phyloP scores from a whole-genome alignment of 1,140 invertebrate species.

The Polyergus mexicanus region DNA sequence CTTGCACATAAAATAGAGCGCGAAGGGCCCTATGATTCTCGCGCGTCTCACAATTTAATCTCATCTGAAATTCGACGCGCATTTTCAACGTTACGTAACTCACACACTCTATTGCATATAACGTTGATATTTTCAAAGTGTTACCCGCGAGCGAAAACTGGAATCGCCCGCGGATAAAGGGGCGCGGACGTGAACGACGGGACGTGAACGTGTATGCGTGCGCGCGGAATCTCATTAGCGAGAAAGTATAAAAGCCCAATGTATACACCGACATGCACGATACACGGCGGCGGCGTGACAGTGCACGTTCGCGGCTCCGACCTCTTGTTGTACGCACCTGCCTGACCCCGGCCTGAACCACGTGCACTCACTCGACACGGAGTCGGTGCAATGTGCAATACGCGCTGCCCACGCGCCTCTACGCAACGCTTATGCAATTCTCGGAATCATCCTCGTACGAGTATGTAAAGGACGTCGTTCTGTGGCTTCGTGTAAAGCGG shows the following conservation, averaged over 20 bases:
- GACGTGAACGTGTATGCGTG: constrained; percentile 53
- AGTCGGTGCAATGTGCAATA: constrained; percentile 55
- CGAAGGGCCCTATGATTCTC: neutral
- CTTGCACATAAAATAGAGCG: constrained; percentile 8
- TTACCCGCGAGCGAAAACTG: constrained; percentile 29
- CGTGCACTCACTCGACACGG: constrained; percentile 40
- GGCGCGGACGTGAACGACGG: constrained; percentile 24
- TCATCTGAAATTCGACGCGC: neutral
- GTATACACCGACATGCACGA: constrained; percentile 67
- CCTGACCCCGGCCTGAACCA: constrained; percentile 79
- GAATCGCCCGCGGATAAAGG: constrained; percentile 24
- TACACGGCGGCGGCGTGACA: constrained; percentile 75
- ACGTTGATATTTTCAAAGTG: neutral
- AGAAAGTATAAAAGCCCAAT: constrained; percentile 70
- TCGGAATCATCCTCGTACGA: constrained; percentile 62
- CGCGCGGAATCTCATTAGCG: constrained; percentile 74
- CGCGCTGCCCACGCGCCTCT: constrained; percentile 77
- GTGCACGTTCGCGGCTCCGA: constrained; percentile 76
- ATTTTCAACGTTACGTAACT: constrained; percentile 28
- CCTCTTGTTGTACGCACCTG: constrained; percentile 80
- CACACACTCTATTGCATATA: neutral
- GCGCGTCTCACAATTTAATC: constrained; percentile 6
- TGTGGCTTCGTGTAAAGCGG: neutral
- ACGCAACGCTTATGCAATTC: constrained; percentile 76
- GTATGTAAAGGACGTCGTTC: constrained; percentile 59